Evolutionary conservation across 2,888 invertebrate genomes (phyloP).

Genomic region (Norana najaformis): DNA sequence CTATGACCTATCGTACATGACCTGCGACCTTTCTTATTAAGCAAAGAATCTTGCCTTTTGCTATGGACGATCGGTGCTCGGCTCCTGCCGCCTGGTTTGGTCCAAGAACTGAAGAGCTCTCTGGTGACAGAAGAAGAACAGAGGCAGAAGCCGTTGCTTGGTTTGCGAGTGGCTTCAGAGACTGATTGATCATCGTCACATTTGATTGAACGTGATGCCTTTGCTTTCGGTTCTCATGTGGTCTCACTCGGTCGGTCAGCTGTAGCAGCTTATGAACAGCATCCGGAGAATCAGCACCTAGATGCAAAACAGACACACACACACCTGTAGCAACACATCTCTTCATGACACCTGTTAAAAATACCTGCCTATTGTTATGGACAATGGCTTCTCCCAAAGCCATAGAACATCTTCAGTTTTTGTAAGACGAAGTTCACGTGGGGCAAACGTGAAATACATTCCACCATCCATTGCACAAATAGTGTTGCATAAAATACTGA

Average conservation of each 20-base stretch:
- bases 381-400: not conserved
- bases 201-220: not conserved
- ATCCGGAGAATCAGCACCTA: constrained; percentile 90
- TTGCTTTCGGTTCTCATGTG: constrained; percentile 21
- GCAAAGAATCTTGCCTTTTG: not conserved
- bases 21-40: not conserved
- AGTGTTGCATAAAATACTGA: too few species aligned
- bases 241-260: constrained; percentile 66
- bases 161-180: not conserved
- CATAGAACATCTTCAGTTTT: not conserved
- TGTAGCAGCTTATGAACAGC: constrained; percentile 92
- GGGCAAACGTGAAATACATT: too few species aligned
- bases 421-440: not conserved
- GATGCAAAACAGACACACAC: not conserved
- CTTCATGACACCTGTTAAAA: not conserved
- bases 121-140: not conserved
- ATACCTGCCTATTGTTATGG: not conserved
- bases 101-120: constrained; percentile 18
- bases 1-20: too few species aligned
- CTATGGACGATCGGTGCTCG: not conserved
- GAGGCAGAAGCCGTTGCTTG: not conserved
- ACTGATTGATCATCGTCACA: not conserved
- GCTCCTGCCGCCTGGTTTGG: not conserved
- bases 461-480: too few species aligned
- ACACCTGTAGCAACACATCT: not conserved